These are phyloP conservation scores for Resseliella maxima DNA, from an alignment of 2,888 invertebrate species.

Conservation along the genomic window DNA sequence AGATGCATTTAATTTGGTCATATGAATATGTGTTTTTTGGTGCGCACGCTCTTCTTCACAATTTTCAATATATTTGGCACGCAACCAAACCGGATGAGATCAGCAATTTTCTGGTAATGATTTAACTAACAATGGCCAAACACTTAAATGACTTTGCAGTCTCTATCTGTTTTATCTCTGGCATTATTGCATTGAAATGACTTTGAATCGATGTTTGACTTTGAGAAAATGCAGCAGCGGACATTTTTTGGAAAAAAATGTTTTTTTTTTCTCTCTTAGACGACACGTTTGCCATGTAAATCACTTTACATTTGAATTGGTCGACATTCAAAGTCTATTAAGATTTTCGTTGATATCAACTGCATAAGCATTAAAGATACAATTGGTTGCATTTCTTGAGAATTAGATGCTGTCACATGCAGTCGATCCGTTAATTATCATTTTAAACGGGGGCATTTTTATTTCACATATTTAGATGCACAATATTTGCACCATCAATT, in stretches of 20 bases:
- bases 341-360: no score
- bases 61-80: background rate
- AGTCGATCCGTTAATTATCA: conserved; percentile 26
- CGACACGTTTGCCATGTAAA: background rate
- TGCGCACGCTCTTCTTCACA: background rate
- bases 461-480: background rate
- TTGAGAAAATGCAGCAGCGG: conserved; percentile 45
- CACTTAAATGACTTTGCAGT: background rate
- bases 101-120: conserved; percentile 42
- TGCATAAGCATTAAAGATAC: background rate
- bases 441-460: conserved; percentile 1
- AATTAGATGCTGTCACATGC: background rate
- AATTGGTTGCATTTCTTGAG: background rate
- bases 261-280: background rate
- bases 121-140: conserved; percentile 46
- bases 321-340: conserved; percentile 18
- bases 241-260: no score
- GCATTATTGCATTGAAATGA: conserved; percentile 19
- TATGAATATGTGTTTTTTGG: background rate
- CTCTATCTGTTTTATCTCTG: background rate
- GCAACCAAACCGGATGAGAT: conserved; percentile 42
- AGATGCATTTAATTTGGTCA: conserved; percentile 3
- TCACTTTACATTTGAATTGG: background rate
- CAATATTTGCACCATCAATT: no score
- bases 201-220: conserved; percentile 49